These are phyloP conservation scores for Caiman crocodilus DNA, from an alignment of 2,797 vertebrate genomes.

Conservation along the genomic window DNA sequence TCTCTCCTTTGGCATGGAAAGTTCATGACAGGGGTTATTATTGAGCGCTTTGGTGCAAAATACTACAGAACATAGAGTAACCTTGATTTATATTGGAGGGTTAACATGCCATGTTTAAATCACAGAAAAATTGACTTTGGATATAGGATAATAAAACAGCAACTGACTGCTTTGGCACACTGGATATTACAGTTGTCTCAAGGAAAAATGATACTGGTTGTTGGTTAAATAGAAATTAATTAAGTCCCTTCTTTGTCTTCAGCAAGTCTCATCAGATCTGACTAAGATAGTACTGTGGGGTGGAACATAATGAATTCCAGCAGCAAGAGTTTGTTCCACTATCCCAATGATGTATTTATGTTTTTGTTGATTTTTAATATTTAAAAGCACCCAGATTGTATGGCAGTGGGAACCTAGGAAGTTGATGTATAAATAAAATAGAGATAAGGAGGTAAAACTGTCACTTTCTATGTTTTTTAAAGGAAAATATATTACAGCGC, in stretches of 20 bases:
- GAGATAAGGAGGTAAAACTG: not conserved
- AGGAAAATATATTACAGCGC: not conserved
- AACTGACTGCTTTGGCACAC: constrained; percentile 20
- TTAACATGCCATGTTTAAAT: constrained; percentile 49
- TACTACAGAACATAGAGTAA: not conserved
- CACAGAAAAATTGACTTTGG: constrained; percentile 49
- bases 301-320: not conserved
- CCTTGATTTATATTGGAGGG: constrained; percentile 34
- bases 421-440: not conserved
- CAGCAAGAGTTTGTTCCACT: accelerated
- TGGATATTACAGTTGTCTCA: constrained; percentile 31
- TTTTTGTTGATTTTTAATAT: not conserved
- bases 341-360: not conserved
- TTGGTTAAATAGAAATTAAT: constrained; percentile 65
- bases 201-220: not conserved
- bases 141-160: constrained; percentile 57
- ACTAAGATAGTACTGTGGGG: not conserved
- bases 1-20: constrained; percentile 24
- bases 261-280: constrained; percentile 12
- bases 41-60: constrained; percentile 25
- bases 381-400: not conserved
- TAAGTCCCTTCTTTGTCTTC: constrained; percentile 19
- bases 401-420: not conserved
- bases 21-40: constrained; percentile 20
- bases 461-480: not conserved